Base-by-base conservation (phyloP, 2,888 invertebrate genomes). In the Hoplodrina blanda region DNA sequence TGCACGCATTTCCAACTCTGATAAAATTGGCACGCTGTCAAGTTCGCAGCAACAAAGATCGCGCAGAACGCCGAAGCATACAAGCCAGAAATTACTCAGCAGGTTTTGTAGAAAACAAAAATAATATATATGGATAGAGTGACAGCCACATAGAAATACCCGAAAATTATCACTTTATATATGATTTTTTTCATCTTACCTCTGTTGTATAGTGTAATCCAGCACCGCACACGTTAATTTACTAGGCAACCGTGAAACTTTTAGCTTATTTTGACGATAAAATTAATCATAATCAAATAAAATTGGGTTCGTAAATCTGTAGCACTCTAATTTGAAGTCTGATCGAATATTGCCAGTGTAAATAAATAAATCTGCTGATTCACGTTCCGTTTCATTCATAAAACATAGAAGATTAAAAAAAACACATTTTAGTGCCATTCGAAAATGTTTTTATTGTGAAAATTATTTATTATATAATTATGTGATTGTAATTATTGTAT, bases 11-110 rank as follows among this genome's bases (percentile, higher is more conserved):
- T 50, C 37, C 44, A n/a, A 56, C 19, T 57, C 30, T 59, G 30
- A 63, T 33, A 59, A 62, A 86, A 54, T 87, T 85, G 78, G 85
- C 85, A 85, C 65, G 59, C 69, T 83, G 85, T 72, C 86, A 85
- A 84, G 55, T 76, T 81, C 67, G 76, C 62, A 75, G 54, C 72
- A 74, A 80, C 74, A 74, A 75, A 76, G 71, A 64, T 46, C 69
- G 64, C 77, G 55, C 71, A 61, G 57, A 56, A 59, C 65, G 61
- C 57, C 73, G 49, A 61, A 62, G 52, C 46, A 57, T 68, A 44
- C 66, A 69, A 69, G 78, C 78, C 77, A 79, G 73, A 86, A 86
- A 91, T 91, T 91, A 91, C 88, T 90, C 91, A 90, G 91, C 91
- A 89, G 74, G 78, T 83, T 82, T 78, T 76, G 76, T 66, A 81